phyloP scores from a whole-genome alignment of 2,888 invertebrate genomes.

The Macroteleia sp. region DNA sequence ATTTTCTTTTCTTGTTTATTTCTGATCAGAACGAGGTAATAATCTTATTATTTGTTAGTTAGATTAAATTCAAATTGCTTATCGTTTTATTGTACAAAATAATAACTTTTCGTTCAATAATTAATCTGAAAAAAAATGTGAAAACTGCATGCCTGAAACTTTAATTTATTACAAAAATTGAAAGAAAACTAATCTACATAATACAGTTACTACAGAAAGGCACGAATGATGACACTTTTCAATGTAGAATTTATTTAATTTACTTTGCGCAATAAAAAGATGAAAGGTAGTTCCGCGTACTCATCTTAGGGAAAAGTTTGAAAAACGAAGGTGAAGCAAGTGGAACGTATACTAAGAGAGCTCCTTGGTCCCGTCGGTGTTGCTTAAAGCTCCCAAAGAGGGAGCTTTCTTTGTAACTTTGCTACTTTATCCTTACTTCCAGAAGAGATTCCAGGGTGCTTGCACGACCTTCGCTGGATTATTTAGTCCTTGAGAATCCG shows the following conservation, averaged over 20 bases:
- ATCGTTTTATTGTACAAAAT: too few relatives aligned
- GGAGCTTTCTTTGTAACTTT: constrained; percentile 74
- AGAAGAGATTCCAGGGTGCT: constrained; percentile 51
- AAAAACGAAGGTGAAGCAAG: constrained; percentile 47
- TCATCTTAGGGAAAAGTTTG: constrained; percentile 52
- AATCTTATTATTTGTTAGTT: too few relatives aligned
- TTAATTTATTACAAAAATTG: constrained; percentile 20
- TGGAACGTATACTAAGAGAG: constrained; percentile 47
- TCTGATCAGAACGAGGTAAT: too few relatives aligned
- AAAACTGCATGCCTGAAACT: too few relatives aligned
- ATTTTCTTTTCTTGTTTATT: too few relatives aligned
- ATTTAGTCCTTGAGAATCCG: constrained; percentile 61
- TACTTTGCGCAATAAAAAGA: constrained; percentile 68
- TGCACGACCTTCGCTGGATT: constrained; percentile 61
- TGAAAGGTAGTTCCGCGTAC: constrained; percentile 66
- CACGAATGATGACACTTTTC: constrained; percentile 47
- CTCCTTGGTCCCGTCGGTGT: constrained; percentile 64
- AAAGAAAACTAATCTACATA: constrained; percentile 22
- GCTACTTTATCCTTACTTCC: constrained; percentile 72
- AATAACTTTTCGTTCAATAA: not conserved
- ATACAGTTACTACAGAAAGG: constrained; percentile 9
- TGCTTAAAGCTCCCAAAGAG: constrained; percentile 69
- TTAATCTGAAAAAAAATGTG: constrained; percentile 5
- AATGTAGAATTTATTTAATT: constrained; percentile 67
- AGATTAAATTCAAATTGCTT: too few relatives aligned